Conservation (phyloP, 2,888 invertebrate genomes). For the Arctia plantaginis region DNA sequence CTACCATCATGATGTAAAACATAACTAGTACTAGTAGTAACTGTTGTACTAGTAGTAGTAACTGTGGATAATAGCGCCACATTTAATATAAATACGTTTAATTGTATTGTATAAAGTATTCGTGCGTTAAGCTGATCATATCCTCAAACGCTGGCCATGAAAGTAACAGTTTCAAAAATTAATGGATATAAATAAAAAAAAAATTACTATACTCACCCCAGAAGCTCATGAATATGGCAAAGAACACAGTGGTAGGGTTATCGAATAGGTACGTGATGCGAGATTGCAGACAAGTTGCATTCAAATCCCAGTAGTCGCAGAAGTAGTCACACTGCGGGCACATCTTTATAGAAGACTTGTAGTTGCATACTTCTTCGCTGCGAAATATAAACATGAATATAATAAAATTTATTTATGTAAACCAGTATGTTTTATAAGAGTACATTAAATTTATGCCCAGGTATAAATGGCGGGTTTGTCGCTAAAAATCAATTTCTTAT, state of each 20-base stretch:
- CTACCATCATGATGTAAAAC: too few species aligned
- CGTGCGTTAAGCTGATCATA: too few species aligned
- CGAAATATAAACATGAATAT: slow-evolving; percentile 44
- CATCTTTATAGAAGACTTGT: slow-evolving; percentile 90
- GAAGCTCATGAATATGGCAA: slow-evolving; percentile 97
- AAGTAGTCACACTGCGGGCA: slow-evolving; percentile 96
- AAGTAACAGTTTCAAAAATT: neutral
- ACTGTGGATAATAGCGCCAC: too few species aligned
- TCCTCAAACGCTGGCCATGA: neutral
- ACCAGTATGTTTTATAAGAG: too few species aligned
- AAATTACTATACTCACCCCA: slow-evolving; percentile 89
- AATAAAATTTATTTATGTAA: too few species aligned
- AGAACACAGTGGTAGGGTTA: slow-evolving; percentile 97
- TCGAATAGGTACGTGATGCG: slow-evolving; percentile 96
- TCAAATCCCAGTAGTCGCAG: slow-evolving; percentile 95
- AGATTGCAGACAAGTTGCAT: slow-evolving; percentile 94
- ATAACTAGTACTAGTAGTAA: too few species aligned
- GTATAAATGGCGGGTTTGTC: too few species aligned
- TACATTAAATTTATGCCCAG: too few species aligned
- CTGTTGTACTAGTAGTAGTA: too few species aligned
- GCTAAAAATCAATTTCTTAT: too few species aligned
- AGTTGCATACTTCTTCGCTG: slow-evolving; percentile 91
- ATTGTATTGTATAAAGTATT: too few species aligned
- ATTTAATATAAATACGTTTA: too few species aligned
- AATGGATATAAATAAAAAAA: neutral